Base-by-base conservation (phyloP, 2,113 vertebrate genomes). In the Chloebia gouldiae region DNA sequence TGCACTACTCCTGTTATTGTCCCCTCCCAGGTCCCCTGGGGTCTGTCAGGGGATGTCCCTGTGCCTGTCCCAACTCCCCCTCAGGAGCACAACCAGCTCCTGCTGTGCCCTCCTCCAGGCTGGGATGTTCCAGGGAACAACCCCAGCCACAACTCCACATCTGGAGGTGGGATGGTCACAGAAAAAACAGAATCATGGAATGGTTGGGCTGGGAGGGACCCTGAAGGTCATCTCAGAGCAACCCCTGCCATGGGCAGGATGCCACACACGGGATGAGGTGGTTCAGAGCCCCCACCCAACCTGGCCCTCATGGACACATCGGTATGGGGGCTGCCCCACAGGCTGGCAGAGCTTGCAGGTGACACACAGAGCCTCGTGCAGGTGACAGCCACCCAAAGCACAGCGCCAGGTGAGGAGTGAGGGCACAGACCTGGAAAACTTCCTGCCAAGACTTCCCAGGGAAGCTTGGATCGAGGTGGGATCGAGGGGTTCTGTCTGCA, bases 181-280 rank as follows among this genome's bases (percentile, higher is more conserved):
- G 81, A 28, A 56, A 28, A 47, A 18, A 5, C 3, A 37, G 68
- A 53, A 21, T 37, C 33, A 1, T 8, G 47, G 57, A 12, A 20
- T 16, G 50, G 10, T 11, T 39, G 42, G 70, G 59, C n/a, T 0
- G 0, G 42, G 59, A 75, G 24, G 24, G 24, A 40, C 40, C 24
- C n/a, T 30, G 50, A 39, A 24, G n/a, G 5, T 22, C 28, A 33
- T 30, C 30, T n/a, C n/a, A 13, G 6, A 24, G 30, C 42, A 20
- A 4, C 5, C 50, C 24, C n/a, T n/a, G 40, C 40, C 28, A 1
- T 1, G n/a, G 40, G n/a, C 59, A 64, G n/a, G 56, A 4, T 4
- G 31, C 2, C 54, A 69, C 44, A 6, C 9, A 1, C 0, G 10
- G 33, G 64, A 22, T 1, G 4, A 30, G 54, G 30, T 4, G 20